Base-by-base conservation (phyloP, 2,888 invertebrate species). In the Petrophora chlorosata region DNA sequence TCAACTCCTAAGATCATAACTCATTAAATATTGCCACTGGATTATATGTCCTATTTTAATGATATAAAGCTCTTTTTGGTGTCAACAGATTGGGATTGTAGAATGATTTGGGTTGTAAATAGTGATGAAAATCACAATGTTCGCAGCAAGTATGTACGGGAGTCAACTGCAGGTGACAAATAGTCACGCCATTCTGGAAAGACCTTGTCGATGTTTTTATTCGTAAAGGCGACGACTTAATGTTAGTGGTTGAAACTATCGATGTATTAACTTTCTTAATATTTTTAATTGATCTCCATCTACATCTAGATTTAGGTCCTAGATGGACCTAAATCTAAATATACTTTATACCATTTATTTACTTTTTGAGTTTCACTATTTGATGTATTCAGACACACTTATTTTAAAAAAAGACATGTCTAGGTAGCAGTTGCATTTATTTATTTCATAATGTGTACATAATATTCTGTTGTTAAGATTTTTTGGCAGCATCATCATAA, bases 81-180 rank as follows among this genome's bases (percentile, higher is more conserved):
- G 29, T 40, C 44, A 7, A 5, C 3, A 1, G n/a, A 7, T 8
- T 2, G 32, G 43, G 45, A 32, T 22, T 57, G 52, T 65, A 64
- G 53, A 66, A 51, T 63, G 59, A 74, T 79, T 68, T 54, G 34
- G 56, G 50, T 42, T 46, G 40, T 7, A 47, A 54, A 48, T 69
- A 67, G 74, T 79, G 85, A 89, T 87, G 84, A 69, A 78, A 87
- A 89, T 88, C 87, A 81, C 78, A 75, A 79, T 87, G 84, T 86
- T 82, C 74, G 71, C 77, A 76, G 78, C 80, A 72, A 78, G 74
- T 73, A 71, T 73, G 81, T 88, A 88, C 89, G 78, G 90, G 87
- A 90, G 90, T 89, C 88, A 73, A 82, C 79, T 80, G 74, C 78
- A 78, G 79, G 89, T 89, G 90, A 90, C 90, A 90, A 90, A 90